Base-by-base conservation (phyloP, 2,888 invertebrate genomes). In the Tipula lateralis region DNA sequence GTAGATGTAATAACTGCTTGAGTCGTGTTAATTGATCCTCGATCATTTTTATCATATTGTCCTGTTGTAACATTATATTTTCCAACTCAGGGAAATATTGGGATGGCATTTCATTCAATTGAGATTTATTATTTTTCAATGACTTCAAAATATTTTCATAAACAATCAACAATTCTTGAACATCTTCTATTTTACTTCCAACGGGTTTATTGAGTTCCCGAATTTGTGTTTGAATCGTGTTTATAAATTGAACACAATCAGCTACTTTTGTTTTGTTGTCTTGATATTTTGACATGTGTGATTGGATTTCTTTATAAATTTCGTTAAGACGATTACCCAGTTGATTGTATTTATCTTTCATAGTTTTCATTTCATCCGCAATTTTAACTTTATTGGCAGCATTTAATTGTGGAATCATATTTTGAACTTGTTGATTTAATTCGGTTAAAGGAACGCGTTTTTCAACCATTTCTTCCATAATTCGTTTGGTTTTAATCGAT, bases 161-260 rank as follows among this genome's bases (percentile, higher is more conserved):
- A 0, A 94, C 93, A 44, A 92, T 92, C 30, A 96, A 91, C 86
- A 96, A 92, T n/a, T 94, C 93, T 88, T 96, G 95, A 0, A 97
- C 97, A 89, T 98, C 98, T 88, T 97, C 96, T 1, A 96, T 95
- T 88, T 94, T 94, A 84, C 94, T 94, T 12, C 98, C 97, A 44
- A 97, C 94, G 0, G 97, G 97, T 89, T 95, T 95, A 87, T 95
- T 96, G 1, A 97, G 90, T 85, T 95, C 94, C 86, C 96, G 94
- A 16, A 98, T 90, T 88, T 96, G 95, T 85, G 94, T 94, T 88
- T 97, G 96, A n/a, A 97, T 94, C 87, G 93, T 93, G 84, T 94
- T 93, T 88, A 97, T 92, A 89, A 96, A 96, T 88, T 95, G 93
- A 50, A 95, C 92, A 85, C 95, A 95, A 88, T 96, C 96, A 32